phyloP scores from a whole-genome alignment of 2,113 vertebrate genomes.

The Ahaetulla prasina region DNA sequence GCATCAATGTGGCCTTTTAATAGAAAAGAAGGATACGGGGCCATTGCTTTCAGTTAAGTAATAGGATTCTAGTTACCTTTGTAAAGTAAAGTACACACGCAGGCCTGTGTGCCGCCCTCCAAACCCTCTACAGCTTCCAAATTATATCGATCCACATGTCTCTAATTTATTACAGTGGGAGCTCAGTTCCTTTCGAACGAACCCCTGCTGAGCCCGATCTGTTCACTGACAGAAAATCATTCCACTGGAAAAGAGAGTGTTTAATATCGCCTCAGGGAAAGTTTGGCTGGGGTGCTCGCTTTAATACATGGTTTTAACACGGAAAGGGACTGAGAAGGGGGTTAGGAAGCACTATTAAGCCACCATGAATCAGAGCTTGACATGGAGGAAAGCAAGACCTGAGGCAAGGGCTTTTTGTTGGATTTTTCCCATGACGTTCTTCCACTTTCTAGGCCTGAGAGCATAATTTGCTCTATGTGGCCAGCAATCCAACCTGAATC shows the following conservation, averaged over 20 bases:
- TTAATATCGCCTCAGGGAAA: slow-evolving; percentile 63
- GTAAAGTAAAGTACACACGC: background rate
- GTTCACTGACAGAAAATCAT: slow-evolving; percentile 73
- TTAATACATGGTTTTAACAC: slow-evolving; percentile 59
- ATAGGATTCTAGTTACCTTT: slow-evolving; percentile 55
- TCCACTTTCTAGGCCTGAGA: background rate
- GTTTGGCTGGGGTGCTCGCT: slow-evolving; percentile 59
- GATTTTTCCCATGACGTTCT: slow-evolving; percentile 13
- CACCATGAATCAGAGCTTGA: slow-evolving; percentile 46
- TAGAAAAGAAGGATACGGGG: background rate
- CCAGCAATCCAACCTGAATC: slow-evolving; percentile 46
- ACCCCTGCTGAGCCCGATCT: slow-evolving; percentile 56
- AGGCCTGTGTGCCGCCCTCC: background rate
- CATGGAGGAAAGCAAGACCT: slow-evolving; percentile 47
- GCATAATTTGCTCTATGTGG: slow-evolving; percentile 47
- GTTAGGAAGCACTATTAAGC: slow-evolving; percentile 49
- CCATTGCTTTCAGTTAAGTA: slow-evolving; percentile 41
- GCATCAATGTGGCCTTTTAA: background rate
- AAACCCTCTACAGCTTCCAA: slow-evolving; percentile 54
- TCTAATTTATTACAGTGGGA: slow-evolving; percentile 70
- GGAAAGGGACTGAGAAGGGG: slow-evolving; percentile 54
- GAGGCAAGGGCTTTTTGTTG: slow-evolving; percentile 4
- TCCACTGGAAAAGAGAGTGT: slow-evolving; percentile 65
- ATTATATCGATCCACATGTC: slow-evolving; percentile 68
- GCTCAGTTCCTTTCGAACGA: slow-evolving; percentile 70